Base-by-base conservation (phyloP, 2,797 vertebrate species). In the Sciurus carolinensis region DNA sequence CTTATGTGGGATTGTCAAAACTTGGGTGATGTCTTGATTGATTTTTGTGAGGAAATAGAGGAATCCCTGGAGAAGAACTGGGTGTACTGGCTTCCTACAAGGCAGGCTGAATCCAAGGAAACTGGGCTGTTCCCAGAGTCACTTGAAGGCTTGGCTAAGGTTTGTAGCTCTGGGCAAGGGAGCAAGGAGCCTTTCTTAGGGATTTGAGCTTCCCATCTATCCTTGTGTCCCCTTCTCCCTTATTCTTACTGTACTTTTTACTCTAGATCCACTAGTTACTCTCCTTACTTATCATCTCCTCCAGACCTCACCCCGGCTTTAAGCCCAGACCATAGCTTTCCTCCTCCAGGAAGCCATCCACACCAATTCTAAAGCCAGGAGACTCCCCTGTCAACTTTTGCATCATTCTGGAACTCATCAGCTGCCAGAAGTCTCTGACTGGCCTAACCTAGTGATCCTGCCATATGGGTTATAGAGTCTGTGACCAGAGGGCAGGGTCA, bases 341-440 rank as follows among this genome's bases (percentile, higher is more conserved):
- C 64, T 87, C 87, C 52, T 85, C 52, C 39, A 69, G 83, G 36
- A 84, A 90, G 64, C 44, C 80, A 39, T 85, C 79, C 76, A 30
- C 26, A 26, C 62, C 47, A 36, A 9, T 24, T n/a, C 80, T 20
- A 50, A 79, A 15, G 44, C 75, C 39, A 30, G 36, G 5, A 20
- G 7, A 26, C 30, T 47, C 15, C n/a, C 76, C 30, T 7, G 47
- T 54, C 80, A 84, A 39, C 50, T 28, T 75, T 91, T 85, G 24
- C 33, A 9, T 84, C n/a, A 42, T 77, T 91, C 4, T 1, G 62
- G 64, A 20, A 10, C 14, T 50, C 39, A n/a, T 0, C 44, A 57
- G 20, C 44, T 75, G 20, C 52, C 39, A 75, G 69, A 57, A 57
- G 28, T 22, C 77, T 83, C 50, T 73, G 36, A 11, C 5, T 66